Conservation (phyloP, 2,888 invertebrate species). For the Drosophila glabriapex region DNA sequence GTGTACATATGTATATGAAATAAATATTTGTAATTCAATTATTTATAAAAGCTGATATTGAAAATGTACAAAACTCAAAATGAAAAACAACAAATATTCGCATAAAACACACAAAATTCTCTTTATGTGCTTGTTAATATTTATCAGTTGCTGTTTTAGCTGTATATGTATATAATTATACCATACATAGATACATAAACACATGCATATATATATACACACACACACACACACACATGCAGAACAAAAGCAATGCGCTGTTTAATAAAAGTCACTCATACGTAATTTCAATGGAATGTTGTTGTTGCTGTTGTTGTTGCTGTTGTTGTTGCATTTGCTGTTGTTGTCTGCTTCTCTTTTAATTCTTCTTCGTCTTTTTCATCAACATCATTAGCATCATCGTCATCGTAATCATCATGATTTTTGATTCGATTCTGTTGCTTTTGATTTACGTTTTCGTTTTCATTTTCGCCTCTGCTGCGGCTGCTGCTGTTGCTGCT, state of each 20-base stretch:
- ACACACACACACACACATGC: background rate
- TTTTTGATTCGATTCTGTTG: conserved; percentile 17
- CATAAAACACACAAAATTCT: conserved; percentile 4
- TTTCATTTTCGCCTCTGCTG: conserved; percentile 7
- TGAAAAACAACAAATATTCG: background rate
- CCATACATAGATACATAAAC: background rate
- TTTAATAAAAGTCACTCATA: conserved; percentile 66
- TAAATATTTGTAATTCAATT: conserved; percentile 3
- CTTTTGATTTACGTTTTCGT: conserved; percentile 18
- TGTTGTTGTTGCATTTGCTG: conserved; percentile 14
- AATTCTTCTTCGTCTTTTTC: conserved; percentile 7
- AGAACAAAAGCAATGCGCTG: conserved; percentile 51
- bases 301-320: conserved; percentile 26
- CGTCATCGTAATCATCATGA: conserved; percentile 7
- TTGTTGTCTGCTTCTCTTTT: conserved; percentile 14
- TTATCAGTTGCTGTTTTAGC: conserved; percentile 40
- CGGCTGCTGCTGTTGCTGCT: background rate
- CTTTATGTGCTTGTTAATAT: conserved; percentile 45
- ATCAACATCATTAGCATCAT: conserved; percentile 10
- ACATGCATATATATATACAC: background rate
- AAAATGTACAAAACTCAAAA: conserved; percentile 1
- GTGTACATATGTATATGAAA: background rate
- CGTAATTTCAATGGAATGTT: conserved; percentile 67
- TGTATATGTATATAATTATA: background rate
- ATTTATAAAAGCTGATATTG: background rate